Evolutionary conservation across 2,113 vertebrate species (phyloP), one percentile per base, ranked within the genome.

Genomic region (Phalacrocorax aristotelis): DNA sequence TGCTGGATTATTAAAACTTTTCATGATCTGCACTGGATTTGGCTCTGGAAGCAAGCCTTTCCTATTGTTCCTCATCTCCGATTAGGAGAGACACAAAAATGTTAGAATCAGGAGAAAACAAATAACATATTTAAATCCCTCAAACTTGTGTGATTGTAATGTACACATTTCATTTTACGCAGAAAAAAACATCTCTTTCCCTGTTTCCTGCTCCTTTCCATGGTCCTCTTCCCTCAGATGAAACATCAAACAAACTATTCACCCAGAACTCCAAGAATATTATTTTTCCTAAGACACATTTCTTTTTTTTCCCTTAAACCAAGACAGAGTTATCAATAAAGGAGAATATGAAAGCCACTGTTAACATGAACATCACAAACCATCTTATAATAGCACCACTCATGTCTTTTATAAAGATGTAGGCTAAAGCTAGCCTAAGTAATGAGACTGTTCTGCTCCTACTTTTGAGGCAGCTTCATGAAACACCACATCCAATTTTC

Each of bases 31-130:
- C 61, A 98, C 98, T 13, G 99, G 97, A 80, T 99, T 99, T 34
- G 99, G 99, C 95, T 99, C 99, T 65, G 99, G 99, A 64, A 99
- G 98, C 80, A 99, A 98, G 26, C 99, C 99, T 94, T 99, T 99
- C 96, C 98, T 99, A 64, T 98, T 99, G 96, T 99, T 99, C 95
- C 98, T 98, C 98, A 99, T 99, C 99, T 99, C 90, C 44, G 97
- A 38, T 26, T 38, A 81, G 97, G 19, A 97, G 10, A 98, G 54
- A 98, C 3, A 97, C 1, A 89, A 38, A 83, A 65, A 95, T 2
- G 49, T 95, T 19, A 96, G 42, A 76, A 91, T 38, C 46, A 27
- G 17, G 17, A 34, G 51, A 92, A 86, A n/a, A 64, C 21, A 87
- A 81, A 11, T 34, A 83, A 55, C 9, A 36, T 8, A 54, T 23